phyloP scores from a whole-genome alignment of 2,888 invertebrate species.

The Athalia circularis region DNA sequence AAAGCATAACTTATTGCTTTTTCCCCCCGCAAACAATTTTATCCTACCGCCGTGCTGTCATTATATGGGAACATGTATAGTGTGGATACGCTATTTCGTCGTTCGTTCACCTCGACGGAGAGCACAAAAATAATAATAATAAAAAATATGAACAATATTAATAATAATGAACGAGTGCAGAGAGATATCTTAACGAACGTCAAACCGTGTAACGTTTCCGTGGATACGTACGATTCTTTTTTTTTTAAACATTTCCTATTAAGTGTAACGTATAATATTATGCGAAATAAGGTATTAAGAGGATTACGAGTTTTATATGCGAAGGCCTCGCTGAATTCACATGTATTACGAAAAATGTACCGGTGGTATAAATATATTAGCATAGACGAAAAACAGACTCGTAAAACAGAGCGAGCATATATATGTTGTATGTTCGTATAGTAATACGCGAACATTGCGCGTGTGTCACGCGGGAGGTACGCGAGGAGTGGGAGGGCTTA shows the following conservation, averaged over 20 bases:
- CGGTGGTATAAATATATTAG: slow-evolving; percentile 58
- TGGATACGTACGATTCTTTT: not conserved
- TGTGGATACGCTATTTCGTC: not conserved
- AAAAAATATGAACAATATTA: not conserved
- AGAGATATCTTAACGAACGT: too few species aligned
- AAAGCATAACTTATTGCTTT: slow-evolving; percentile 71
- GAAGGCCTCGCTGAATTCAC: not conserved
- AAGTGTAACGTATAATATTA: not conserved
- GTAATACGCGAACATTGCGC: not conserved
- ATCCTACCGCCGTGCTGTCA: not conserved
- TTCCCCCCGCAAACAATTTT: slow-evolving; percentile 64
- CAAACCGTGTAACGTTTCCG: not conserved
- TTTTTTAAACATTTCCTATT: not conserved
- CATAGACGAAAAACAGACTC: slow-evolving; percentile 68
- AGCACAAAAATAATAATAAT: not conserved
- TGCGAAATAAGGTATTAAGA: too few species aligned
- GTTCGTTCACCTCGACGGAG: not conserved
- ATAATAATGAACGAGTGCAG: too few species aligned
- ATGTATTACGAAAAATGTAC: not conserved
- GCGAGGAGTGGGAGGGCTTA: not conserved
- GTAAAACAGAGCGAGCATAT: slow-evolving; percentile 55
- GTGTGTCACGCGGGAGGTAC: not conserved
- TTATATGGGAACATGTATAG: not conserved
- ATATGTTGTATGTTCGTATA: not conserved
- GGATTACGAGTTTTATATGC: not conserved